Base-by-base conservation (phyloP, 2,888 invertebrate species). In the Noctua fimbriata region DNA sequence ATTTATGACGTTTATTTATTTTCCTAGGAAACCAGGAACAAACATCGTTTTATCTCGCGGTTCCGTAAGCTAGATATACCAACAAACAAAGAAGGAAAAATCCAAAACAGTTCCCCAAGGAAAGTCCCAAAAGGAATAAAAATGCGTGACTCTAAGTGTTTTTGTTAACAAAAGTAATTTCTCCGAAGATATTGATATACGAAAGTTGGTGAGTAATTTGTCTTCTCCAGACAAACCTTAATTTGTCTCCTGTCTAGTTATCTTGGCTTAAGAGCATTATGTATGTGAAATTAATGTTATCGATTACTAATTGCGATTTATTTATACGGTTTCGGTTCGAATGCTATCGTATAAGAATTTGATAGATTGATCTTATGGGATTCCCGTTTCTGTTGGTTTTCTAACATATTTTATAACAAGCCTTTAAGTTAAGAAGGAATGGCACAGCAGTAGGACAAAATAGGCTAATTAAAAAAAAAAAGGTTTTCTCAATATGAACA, bases 161-260 rank as follows among this genome's bases (percentile, higher is more conserved):
- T 85, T 87, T 82, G 72, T 75, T 82, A 82, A 86, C 79, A 82
- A 86, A 88, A 88, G 82, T 84, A 87, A 86, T 87, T 84, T 84
- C 36, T 69, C 21, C 55, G 9, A 58, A 76, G 60, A 82, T 82
- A 88, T 82, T 82, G 81, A 82, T 82, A 82, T 82, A 82, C 66
- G 24, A 69, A 82, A 86, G 69, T 84, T 82, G 76, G 55, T 21
- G 7, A 70, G 77, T 79, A 73, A 87, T 85, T 80, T 85, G 76
- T 87, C 81, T 85, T 66, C 44, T 67, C 44, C 24, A 73, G 75
- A 75, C 24, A 83, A 71, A 76, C 65, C 47, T 67, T 83, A 80
- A 88, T 88, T 87, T 76, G 73, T 80, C 69, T 73, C 28, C 1
- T 44, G 76, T 83, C 74, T 49, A 28, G 71, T 73, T 80, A 84